Conservation (phyloP, 1,140 invertebrate species). For the Conopomorpha cramerella region DNA sequence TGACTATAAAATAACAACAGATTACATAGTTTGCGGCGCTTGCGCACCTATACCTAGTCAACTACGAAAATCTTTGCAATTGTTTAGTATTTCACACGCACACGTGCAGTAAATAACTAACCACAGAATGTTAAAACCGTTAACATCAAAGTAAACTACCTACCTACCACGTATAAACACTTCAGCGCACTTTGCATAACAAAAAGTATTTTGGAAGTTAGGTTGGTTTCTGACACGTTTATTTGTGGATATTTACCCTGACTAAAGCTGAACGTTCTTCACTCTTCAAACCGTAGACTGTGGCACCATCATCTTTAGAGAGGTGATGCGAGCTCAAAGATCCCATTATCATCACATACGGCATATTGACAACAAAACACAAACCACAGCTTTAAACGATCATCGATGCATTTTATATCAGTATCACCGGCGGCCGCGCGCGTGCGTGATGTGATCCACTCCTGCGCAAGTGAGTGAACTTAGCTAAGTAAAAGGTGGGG, state of each 20-base stretch:
- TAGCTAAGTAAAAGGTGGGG: slow-evolving; percentile 22
- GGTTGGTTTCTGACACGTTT: too few species aligned
- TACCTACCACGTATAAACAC: too few species aligned
- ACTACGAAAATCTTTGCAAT: neutral
- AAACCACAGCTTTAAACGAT: slow-evolving; percentile 5
- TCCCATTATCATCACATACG: slow-evolving; percentile 53
- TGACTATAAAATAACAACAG: neutral
- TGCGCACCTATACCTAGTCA: neutral
- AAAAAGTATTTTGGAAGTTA: neutral
- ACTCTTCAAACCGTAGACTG: slow-evolving; percentile 45
- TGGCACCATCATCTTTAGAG: slow-evolving; percentile 42
- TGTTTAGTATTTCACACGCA: neutral
- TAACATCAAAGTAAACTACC: too few species aligned
- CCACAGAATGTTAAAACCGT: neutral
- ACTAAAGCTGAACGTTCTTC: slow-evolving; percentile 40
- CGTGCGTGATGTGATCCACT: neutral
- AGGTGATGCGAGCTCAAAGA: slow-evolving; percentile 36
- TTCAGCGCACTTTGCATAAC: slow-evolving; percentile 1
- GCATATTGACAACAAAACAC: slow-evolving; percentile 20
- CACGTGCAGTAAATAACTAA: neutral
- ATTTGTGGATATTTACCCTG: slow-evolving; percentile 31
- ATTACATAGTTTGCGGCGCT: neutral
- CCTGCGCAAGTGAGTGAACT: slow-evolving; percentile 36
- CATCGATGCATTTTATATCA: slow-evolving; percentile 10
- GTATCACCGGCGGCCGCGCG: neutral